These are phyloP conservation scores for Tipula unca DNA, from an alignment of 2,888 invertebrate species.

Conservation along the genomic window DNA sequence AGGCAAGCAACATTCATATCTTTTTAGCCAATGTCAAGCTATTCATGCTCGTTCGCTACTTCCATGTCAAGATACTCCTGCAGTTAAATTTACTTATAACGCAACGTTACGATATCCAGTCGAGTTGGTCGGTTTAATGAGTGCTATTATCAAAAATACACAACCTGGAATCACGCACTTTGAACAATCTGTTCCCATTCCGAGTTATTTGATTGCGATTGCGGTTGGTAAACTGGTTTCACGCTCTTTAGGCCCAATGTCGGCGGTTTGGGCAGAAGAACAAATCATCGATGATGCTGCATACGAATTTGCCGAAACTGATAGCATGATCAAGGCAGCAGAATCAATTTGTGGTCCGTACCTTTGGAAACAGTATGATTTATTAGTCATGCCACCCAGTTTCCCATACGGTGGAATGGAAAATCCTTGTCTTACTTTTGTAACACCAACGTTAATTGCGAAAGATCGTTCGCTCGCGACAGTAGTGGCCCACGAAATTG, in stretches of 20 bases:
- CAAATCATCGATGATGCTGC: conserved; percentile 73
- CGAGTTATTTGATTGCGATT: conserved; percentile 82
- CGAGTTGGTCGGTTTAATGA: conserved; percentile 78
- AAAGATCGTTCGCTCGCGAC: conserved; percentile 77
- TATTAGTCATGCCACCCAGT: conserved; percentile 76
- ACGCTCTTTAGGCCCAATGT: conserved; percentile 65
- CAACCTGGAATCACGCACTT: conserved; percentile 48
- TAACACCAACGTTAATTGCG: conserved; percentile 84
- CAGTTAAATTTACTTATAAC: conserved; percentile 77
- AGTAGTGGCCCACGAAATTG: conserved; percentile 91
- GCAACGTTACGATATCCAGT: conserved; percentile 64
- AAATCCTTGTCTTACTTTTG: conserved; percentile 92
- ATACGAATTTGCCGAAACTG: conserved; percentile 83
- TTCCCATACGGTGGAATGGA: conserved; percentile 98
- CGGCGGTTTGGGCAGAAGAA: conserved; percentile 84
- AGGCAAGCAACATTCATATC: conserved; percentile 75
- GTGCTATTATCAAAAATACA: conserved; percentile 53
- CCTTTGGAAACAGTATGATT: conserved; percentile 84
- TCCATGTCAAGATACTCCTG: conserved; percentile 90
- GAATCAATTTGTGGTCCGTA: conserved; percentile 81
- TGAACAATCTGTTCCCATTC: conserved; percentile 71
- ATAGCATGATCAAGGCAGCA: conserved; percentile 70
- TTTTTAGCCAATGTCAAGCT: conserved; percentile 80
- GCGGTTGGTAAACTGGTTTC: conserved; percentile 76
- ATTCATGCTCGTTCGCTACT: conserved; percentile 83